A percentile compares a stretch with the other conserved stretches of the same genome.
Conservation (phyloP, 2,113 vertebrate genomes). For the Callithrix jacchus region DNA sequence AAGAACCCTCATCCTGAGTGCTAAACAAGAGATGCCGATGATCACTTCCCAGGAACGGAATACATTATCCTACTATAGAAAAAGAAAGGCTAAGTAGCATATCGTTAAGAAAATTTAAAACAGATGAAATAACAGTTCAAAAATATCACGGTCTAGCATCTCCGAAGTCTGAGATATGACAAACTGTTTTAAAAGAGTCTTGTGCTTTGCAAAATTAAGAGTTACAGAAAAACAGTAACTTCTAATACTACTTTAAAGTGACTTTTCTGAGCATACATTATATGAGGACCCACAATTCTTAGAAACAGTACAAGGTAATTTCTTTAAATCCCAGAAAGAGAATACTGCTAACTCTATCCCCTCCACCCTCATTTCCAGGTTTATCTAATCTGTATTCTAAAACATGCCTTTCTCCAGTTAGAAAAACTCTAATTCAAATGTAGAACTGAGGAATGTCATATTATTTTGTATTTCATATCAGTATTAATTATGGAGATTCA, state of each 20-base stretch:
- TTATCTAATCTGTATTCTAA: not conserved
- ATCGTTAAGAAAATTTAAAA: not conserved
- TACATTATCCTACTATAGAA: not conserved
- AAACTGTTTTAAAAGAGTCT: not conserved
- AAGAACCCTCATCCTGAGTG: not conserved
- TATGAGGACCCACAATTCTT: not conserved
- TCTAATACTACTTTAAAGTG: not conserved
- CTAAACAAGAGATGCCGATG: constrained; percentile 23
- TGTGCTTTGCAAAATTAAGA: not conserved
- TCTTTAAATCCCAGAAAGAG: constrained; percentile 23
- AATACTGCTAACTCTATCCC: not conserved
- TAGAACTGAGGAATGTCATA: not conserved
- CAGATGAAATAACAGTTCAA: not conserved
- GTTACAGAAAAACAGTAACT: not conserved
- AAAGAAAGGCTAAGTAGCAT: constrained; percentile 27
- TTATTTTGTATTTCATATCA: not conserved
- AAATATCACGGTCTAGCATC: not conserved
- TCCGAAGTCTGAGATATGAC: not conserved
- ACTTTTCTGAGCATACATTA: not conserved
- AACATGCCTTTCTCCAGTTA: not conserved
- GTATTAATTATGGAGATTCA: not conserved
- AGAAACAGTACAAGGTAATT: not conserved
- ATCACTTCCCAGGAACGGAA: constrained; percentile 19
- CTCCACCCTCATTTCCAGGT: not conserved
- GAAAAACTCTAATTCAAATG: not conserved